Conservation (phyloP, 37 sponge, comb jelly and placozoan species). For the Ianthella basta region DNA sequence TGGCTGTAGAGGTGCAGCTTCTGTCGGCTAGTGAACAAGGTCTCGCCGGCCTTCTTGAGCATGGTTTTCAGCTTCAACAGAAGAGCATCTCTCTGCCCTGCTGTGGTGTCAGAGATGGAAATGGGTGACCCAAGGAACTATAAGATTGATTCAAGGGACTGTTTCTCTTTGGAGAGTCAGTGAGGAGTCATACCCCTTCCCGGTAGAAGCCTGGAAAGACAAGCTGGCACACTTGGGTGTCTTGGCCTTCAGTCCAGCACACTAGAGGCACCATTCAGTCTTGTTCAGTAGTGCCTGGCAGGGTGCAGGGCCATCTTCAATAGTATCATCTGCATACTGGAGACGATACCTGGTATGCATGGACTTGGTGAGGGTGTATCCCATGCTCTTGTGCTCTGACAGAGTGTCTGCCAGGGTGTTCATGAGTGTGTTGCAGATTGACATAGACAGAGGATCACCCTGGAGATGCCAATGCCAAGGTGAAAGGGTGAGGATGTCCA, state of each 20-base stretch:
- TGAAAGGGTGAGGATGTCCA: constrained; percentile 33
- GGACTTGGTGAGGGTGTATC: constrained; percentile 16
- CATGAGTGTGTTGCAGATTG: constrained; percentile 40
- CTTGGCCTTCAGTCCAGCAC: constrained; percentile 39
- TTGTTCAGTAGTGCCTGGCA: constrained; percentile 22
- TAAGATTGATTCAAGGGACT: constrained; percentile 16
- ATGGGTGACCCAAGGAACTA: constrained; percentile 35
- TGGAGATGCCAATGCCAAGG: constrained; percentile 34
- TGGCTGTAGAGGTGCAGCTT: constrained; percentile 24
- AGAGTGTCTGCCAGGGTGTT: constrained; percentile 35
- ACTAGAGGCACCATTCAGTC: constrained; percentile 16
- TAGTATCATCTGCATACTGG: constrained; percentile 40
- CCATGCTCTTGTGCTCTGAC: background rate
- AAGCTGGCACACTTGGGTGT: constrained; percentile 29
- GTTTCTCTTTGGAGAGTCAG: constrained; percentile 9
- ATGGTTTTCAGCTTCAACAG: background rate
- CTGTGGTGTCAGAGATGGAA: background rate
- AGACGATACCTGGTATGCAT: constrained; percentile 6
- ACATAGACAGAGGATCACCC: constrained; percentile 49
- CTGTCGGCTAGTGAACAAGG: constrained; percentile 20
- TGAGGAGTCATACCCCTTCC: background rate
- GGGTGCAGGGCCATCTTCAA: constrained; percentile 26
- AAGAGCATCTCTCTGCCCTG: background rate
- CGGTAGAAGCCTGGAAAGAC: constrained; percentile 25
- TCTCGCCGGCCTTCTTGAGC: background rate